Base-by-base conservation (phyloP, 2,888 invertebrate species). In the Cryptocheilus praepositus region DNA sequence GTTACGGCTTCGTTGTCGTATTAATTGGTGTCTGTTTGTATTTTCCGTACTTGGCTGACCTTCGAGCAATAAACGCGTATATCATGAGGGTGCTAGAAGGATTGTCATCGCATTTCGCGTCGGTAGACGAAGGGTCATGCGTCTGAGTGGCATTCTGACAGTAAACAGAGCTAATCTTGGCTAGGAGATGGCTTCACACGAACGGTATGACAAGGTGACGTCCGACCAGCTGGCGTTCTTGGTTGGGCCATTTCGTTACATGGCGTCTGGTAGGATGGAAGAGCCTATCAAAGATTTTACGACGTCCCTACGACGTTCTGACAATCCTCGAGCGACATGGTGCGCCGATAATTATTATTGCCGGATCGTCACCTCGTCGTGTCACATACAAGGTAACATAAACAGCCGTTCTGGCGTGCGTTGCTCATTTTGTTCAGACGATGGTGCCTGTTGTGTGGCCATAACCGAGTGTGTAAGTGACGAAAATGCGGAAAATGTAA, bases 81-180 rank as follows among this genome's bases (percentile, higher is more conserved):
- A 11, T 11, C 11, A 36, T 36, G 7, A 11, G 1, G 36, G 36
- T 11, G 36, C 36, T 36, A 11, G 13, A 36, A 36, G 7, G 36
- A 36, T 36, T 36, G 36, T 36, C 36, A 36, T 36, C 36, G 36
- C 11, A 1, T 36, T 36, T 36, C 11, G 36, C 11, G 36, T 11
- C 45, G 43, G 70, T 65, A 46, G 60, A 55, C 44, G 22, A 1
- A 36, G 36, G 13, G 13, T 11, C 36, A 11, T 36, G 36, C 36
- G 36, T 36, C 36, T 36, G 36, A 36, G 36, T 11, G 36, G 36
- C 36, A 36, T 11, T 36, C 21, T 65, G 69, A 70, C 63, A 64
- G 54, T 73, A 75, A 77, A 77, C 75, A 67, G 56, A 67, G 52
- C 67, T 77, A 70, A 78, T 78, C 74, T 76, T 59, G 59, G 64